These are phyloP conservation scores for Drosophila rufa DNA, from an alignment of 1,140 invertebrate species.

Conservation along the genomic window DNA sequence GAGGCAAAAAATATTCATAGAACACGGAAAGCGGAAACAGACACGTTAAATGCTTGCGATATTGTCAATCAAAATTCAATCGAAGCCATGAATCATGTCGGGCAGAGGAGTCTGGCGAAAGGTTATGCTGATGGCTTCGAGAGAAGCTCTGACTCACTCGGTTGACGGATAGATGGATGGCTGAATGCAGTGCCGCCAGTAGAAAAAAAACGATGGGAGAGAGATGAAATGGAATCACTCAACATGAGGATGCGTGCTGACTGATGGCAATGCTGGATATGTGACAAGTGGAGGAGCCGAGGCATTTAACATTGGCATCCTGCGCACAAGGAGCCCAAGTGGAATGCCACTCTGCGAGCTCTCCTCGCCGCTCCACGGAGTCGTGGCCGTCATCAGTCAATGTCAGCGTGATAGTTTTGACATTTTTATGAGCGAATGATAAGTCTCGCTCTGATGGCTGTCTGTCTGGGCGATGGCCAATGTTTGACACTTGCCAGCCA, in stretches of 20 bases:
- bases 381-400: slow-evolving; percentile 72
- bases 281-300: slow-evolving; percentile 57
- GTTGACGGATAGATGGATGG: slow-evolving; percentile 62
- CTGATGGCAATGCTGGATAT: slow-evolving; percentile 45
- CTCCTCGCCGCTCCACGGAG: slow-evolving; percentile 2
- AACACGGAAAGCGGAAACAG: slow-evolving; percentile 78
- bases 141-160: slow-evolving; percentile 50
- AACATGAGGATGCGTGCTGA: slow-evolving; percentile 67
- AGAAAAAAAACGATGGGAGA: slow-evolving; percentile 41
- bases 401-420: slow-evolving; percentile 81
- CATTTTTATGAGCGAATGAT: slow-evolving; percentile 82
- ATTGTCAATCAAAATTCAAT: slow-evolving; percentile 85
- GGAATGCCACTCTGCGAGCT: slow-evolving; percentile 30
- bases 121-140: slow-evolving; percentile 73
- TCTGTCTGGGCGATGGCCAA: slow-evolving; percentile 70
- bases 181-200: slow-evolving; percentile 41
- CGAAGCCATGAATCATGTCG: slow-evolving; percentile 79
- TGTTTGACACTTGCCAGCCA: slow-evolving; percentile 78
- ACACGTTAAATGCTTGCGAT: slow-evolving; percentile 85
- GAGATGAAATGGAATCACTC: slow-evolving; percentile 69
- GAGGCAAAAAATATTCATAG: slow-evolving; percentile 46
- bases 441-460: slow-evolving; percentile 67
- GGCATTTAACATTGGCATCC: slow-evolving; percentile 78
- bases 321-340: slow-evolving; percentile 33
- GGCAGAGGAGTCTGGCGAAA: slow-evolving; percentile 37